Evolutionary conservation across 2,113 vertebrate genomes (phyloP), one percentile per base, ranked within the genome.

Genomic region (Dicaeum eximium): DNA sequence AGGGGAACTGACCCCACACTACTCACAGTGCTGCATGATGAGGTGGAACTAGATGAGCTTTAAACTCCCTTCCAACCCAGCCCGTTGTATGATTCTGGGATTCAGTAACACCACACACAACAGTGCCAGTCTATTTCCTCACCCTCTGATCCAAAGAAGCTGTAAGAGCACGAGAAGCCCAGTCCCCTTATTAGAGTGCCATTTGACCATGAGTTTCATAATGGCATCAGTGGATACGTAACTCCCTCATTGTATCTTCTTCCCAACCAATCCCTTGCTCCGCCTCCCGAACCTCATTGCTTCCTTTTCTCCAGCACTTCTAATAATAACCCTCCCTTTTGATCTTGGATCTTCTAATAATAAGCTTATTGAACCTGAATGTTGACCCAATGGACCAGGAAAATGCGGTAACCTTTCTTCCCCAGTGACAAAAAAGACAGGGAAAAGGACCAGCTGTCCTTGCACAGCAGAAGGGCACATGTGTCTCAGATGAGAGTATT

Each of bases 71-170:
- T 35, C 40, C 40, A 75, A 13, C 14, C 16, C 21, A 40, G 16
- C 3, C 19, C 1, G 0, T 4, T 11, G 38, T 13, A 21, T n/a
- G 12, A 33, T 10, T 84, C 40, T 19, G 5, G 13, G 27, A 18
- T 48, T 62, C 31, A 11, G 2, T 16, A 54, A 54, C 14, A 33
- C 33, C 35, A 42, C 48, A 35, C 38, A 71, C 10, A 62, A 23
- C 54, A 54, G 19, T 35, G 40, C 11, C 62, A 72, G 23, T 19
- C 30, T 33, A 5, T 48, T 80, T 80, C 56, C 25, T 78, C 28
- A 37, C 28, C 11, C 19, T 80, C 53, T 45, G 17, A 18, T 40
- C 37, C 70, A 38, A 78, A 73, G 47, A 54, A 80, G 24, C 23
- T 51, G 14, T 35, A 54, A 65, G 31, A 92, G 48, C 53, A 58